phyloP scores from a whole-genome alignment of 2,113 vertebrate genomes.

The Craseonycteris thonglongyai region DNA sequence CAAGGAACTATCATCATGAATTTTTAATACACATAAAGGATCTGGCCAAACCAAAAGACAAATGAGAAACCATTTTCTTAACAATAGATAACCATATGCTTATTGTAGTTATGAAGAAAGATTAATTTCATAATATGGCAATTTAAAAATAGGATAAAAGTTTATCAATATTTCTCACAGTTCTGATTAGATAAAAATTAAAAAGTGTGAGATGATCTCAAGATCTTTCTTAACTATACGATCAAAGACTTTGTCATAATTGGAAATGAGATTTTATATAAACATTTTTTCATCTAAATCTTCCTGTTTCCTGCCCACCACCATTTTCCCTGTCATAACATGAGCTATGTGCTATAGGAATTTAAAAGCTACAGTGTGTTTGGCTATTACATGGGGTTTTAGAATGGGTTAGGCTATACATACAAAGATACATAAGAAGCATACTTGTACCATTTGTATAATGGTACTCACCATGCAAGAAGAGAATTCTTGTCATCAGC shows the following conservation, averaged over 20 bases:
- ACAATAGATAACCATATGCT: neutral
- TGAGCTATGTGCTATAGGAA: neutral
- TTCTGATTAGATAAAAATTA: neutral
- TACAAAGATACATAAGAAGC: neutral
- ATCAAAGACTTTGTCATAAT: neutral
- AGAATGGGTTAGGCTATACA: neutral
- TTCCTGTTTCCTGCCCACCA: neutral
- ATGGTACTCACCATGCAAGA: neutral
- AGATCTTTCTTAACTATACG: neutral
- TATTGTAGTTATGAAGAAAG: neutral
- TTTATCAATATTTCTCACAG: neutral
- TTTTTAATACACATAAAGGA: neutral
- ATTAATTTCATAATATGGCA: neutral
- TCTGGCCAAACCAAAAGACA: neutral
- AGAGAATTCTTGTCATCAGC: neutral
- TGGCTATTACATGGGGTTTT: neutral
- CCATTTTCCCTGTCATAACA: neutral
- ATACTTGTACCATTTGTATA: neutral
- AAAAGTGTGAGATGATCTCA: neutral
- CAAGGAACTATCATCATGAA: neutral
- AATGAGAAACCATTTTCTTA: neutral
- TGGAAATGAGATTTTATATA: neutral
- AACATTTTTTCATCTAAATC: neutral
- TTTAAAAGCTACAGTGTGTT: neutral
- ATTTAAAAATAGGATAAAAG: neutral